Evolutionary conservation across 2,888 invertebrate species (phyloP).

Genomic region (Zhengitettix transpicula): DNA sequence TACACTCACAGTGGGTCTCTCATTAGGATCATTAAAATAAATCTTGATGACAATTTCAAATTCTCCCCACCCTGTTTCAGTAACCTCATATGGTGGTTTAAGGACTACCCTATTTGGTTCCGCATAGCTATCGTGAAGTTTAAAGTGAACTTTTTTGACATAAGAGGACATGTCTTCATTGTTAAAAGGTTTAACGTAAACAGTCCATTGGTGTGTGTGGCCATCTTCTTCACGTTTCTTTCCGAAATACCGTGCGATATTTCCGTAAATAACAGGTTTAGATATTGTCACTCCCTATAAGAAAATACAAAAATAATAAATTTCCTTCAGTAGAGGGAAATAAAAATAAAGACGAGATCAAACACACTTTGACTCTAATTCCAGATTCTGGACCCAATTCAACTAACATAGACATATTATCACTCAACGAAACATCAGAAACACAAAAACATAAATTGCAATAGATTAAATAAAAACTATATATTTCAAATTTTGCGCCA

Average conservation of each 20-base stretch:
- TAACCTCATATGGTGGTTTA: slow-evolving; percentile 92
- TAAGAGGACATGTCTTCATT: slow-evolving; percentile 90
- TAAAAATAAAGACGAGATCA: too few species aligned
- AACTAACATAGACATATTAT: too few species aligned
- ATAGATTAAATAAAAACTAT: too few species aligned
- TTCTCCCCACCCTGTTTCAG: slow-evolving; percentile 99
- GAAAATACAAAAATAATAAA: background rate
- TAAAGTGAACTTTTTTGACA: slow-evolving; percentile 92
- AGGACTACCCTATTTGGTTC: slow-evolving; percentile 86
- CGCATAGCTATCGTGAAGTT: slow-evolving; percentile 91
- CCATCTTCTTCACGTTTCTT: slow-evolving; percentile 94
- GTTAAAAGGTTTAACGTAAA: slow-evolving; percentile 83
- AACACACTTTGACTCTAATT: too few species aligned
- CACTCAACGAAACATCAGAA: too few species aligned
- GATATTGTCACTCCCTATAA: slow-evolving; percentile 65
- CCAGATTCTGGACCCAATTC: too few species aligned
- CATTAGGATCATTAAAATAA: slow-evolving; percentile 91
- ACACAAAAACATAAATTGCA: too few species aligned
- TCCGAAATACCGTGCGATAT: slow-evolving; percentile 87
- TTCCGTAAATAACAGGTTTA: slow-evolving; percentile 93
- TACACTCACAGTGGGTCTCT: slow-evolving; percentile 57
- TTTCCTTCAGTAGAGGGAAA: too few species aligned
- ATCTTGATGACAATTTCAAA: slow-evolving; percentile 97
- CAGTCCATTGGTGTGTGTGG: slow-evolving; percentile 98
- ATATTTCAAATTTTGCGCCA: too few species aligned